These are phyloP conservation scores for Cirrhinus molitorella DNA, from an alignment of 2,797 vertebrate genomes.

Conservation along the genomic window DNA sequence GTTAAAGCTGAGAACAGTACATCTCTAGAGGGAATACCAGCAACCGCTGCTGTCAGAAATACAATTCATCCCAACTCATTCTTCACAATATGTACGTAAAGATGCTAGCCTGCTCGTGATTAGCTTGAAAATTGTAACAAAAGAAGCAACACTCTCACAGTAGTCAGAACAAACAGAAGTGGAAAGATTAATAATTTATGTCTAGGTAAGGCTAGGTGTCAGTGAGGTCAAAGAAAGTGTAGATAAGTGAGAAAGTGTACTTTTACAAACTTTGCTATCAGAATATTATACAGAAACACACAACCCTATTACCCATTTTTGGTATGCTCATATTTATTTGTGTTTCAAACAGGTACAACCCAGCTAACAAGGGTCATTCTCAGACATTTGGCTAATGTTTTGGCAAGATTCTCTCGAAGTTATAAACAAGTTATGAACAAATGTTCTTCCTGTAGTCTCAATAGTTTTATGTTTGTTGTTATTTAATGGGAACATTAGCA, in stretches of 20 bases:
- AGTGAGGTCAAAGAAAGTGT: constrained; percentile 26
- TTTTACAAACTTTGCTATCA: background rate
- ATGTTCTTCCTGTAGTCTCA: background rate
- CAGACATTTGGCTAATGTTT: background rate
- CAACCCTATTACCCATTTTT: background rate
- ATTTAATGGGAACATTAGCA: background rate
- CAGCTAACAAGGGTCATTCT: background rate
- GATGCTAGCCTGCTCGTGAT: constrained; percentile 43
- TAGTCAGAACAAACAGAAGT: constrained; percentile 46
- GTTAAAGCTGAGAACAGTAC: constrained; percentile 49
- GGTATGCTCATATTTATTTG: background rate
- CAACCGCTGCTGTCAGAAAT: constrained; percentile 50
- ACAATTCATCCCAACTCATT: constrained; percentile 28
- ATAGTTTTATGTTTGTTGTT: background rate
- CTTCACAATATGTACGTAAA: constrained; percentile 13
- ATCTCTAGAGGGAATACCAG: constrained; percentile 40
- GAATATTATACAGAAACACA: background rate
- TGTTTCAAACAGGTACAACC: too few relatives aligned
- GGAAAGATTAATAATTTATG: constrained; percentile 54
- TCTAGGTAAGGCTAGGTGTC: constrained; percentile 24
- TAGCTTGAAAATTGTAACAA: constrained; percentile 48
- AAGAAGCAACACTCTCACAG: constrained; percentile 25
- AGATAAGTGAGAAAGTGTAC: background rate
- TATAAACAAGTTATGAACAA: background rate
- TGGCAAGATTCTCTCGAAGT: background rate